These are phyloP conservation scores for Heliconius ismenius DNA, from an alignment of 2,888 invertebrate species.

Conservation along the genomic window DNA sequence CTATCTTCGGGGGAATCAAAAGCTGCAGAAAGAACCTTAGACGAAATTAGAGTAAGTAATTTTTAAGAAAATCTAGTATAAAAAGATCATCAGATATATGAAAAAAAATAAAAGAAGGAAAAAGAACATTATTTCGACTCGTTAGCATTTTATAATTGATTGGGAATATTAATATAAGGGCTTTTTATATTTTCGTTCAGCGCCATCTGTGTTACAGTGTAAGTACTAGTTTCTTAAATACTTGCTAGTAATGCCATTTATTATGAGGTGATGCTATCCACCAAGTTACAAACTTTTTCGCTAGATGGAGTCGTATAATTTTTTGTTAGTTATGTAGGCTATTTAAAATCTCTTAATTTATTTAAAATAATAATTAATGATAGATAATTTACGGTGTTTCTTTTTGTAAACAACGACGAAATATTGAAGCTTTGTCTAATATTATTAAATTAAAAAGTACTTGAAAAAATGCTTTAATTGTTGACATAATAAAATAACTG, in stretches of 20 bases:
- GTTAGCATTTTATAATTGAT: not conserved
- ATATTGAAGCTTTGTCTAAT: too few relatives aligned
- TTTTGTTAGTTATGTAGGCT: not conserved
- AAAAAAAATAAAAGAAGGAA: too few relatives aligned
- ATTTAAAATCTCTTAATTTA: too few relatives aligned
- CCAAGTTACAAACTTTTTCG: not conserved
- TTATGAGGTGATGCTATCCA: not conserved
- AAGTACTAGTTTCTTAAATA: not conserved
- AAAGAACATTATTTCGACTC: not conserved
- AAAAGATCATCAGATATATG: not conserved
- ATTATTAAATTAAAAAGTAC: too few relatives aligned
- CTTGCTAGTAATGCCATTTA: not conserved
- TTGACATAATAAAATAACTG: too few relatives aligned
- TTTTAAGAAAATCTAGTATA: not conserved
- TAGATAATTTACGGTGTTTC: too few relatives aligned
- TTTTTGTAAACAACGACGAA: too few relatives aligned
- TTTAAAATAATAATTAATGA: too few relatives aligned
- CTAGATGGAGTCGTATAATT: conserved; percentile 18
- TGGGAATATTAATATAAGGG: too few relatives aligned
- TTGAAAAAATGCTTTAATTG: too few relatives aligned
- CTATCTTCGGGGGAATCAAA: conserved; percentile 68
- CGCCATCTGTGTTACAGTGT: not conserved
- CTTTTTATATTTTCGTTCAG: not conserved
- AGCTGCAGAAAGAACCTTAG: conserved; percentile 70
- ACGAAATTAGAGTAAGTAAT: conserved; percentile 70